Evolutionary conservation across 2,113 vertebrate genomes (phyloP).

Genomic region (Raphicerus campestris): DNA sequence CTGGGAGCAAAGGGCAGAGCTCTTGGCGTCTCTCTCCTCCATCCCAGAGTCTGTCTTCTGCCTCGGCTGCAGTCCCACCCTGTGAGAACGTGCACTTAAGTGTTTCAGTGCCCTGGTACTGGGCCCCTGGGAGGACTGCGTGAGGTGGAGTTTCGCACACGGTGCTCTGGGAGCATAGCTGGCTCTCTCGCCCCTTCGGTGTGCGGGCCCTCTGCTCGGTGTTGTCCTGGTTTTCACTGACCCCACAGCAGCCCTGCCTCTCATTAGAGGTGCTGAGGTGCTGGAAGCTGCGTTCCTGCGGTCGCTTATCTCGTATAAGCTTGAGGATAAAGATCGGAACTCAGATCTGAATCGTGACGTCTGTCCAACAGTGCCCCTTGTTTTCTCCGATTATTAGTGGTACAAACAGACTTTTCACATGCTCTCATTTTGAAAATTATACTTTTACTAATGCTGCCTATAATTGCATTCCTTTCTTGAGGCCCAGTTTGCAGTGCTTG

Average conservation of each 20-base stretch:
- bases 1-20: background rate
- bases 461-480: background rate
- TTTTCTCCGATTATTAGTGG: background rate
- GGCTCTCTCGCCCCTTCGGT: background rate
- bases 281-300: background rate
- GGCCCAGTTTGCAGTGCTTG: background rate
- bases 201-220: rapidly evolving
- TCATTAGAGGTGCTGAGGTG: background rate
- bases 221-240: rapidly evolving
- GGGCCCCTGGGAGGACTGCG: background rate
- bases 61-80: background rate
- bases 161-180: background rate
- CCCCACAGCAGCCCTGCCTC: background rate
- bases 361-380: background rate
- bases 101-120: rapidly evolving
- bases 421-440: slow-evolving; percentile 13
- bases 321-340: background rate
- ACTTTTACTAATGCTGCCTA: background rate
- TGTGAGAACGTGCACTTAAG: background rate
- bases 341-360: background rate
- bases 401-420: background rate
- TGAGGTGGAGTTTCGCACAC: background rate
- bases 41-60: rapidly evolving
- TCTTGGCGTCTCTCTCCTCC: background rate
- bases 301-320: background rate